A percentile compares a stretch with the other conserved stretches of the same genome.
Evolutionary conservation across 92 coral and sea anemone genomes (phyloP).

Genomic region (Ricordea florida): DNA sequence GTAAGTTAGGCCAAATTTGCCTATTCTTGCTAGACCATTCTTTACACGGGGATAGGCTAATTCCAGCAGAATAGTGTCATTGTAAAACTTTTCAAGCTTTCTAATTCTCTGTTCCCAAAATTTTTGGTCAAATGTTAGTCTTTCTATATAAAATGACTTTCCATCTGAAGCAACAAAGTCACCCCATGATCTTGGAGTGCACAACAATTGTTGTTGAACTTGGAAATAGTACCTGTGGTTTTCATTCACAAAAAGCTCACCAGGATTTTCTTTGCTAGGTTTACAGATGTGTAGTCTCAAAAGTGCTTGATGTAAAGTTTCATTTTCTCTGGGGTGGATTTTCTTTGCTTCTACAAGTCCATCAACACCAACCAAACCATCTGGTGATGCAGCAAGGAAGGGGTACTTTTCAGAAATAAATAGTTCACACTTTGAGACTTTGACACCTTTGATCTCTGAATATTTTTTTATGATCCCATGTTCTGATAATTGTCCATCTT

Average conservation of each 20-base stretch:
- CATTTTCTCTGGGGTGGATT: slow-evolving; percentile 44
- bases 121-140: slow-evolving; percentile 24
- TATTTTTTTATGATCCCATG: slow-evolving; percentile 23
- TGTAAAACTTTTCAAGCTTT: slow-evolving; percentile 29
- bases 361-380: slow-evolving; percentile 45
- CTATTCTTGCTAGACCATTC: slow-evolving; percentile 41
- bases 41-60: slow-evolving; percentile 56
- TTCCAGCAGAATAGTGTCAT: slow-evolving; percentile 37
- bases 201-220: slow-evolving; percentile 37
- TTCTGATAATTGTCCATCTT: slow-evolving; percentile 43
- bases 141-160: slow-evolving; percentile 11
- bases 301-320: slow-evolving; percentile 42
- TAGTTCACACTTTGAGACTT: slow-evolving; percentile 25
- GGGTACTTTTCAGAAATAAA: slow-evolving; percentile 39
- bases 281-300: slow-evolving; percentile 28
- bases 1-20: slow-evolving; percentile 46
- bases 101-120: slow-evolving; percentile 29
- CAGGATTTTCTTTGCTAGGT: slow-evolving; percentile 19
- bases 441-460: slow-evolving; percentile 14
- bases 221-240: slow-evolving; percentile 38
- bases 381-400: slow-evolving; percentile 45
- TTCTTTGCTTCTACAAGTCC: slow-evolving; percentile 35
- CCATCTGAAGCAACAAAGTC: slow-evolving; percentile 52
- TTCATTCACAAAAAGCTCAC: slow-evolving; percentile 31
- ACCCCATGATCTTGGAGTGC: slow-evolving; percentile 39